Evolutionary conservation across 2,888 invertebrate species (phyloP).

Genomic region (Prostheceraeus crozeri): DNA sequence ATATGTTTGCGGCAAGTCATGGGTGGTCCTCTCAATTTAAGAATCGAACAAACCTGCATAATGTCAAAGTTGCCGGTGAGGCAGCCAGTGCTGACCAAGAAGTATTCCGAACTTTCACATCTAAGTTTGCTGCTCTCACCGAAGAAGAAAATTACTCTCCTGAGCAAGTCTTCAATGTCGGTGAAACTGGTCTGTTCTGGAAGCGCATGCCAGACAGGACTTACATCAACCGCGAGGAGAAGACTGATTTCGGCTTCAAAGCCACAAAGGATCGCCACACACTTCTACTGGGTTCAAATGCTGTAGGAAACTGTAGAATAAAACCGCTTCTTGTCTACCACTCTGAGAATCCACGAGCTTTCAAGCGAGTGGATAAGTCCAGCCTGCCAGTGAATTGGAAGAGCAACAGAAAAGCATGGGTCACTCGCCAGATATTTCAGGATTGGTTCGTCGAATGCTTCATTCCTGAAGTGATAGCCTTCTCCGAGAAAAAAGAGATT

Average conservation of each 20-base stretch:
- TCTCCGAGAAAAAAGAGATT: no score
- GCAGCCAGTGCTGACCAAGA: slow-evolving; percentile 28
- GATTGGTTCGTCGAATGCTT: no score
- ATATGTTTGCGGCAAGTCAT: slow-evolving; percentile 40
- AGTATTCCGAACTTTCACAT: slow-evolving; percentile 24
- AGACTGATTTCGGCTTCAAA: slow-evolving; percentile 38
- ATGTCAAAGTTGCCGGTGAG: slow-evolving; percentile 36
- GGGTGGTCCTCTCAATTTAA: slow-evolving; percentile 39
- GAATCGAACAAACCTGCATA: slow-evolving; percentile 35
- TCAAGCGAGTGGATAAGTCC: slow-evolving; percentile 40
- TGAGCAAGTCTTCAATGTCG: slow-evolving; percentile 41
- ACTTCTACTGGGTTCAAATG: slow-evolving; percentile 48
- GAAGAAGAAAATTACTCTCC: slow-evolving; percentile 36
- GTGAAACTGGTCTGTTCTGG: slow-evolving; percentile 43
- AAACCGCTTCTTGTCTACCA: slow-evolving; percentile 51
- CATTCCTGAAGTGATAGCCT: no score
- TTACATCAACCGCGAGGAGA: slow-evolving; percentile 36
- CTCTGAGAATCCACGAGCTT: slow-evolving; percentile 47
- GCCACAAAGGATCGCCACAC: slow-evolving; percentile 45
- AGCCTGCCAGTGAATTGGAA: slow-evolving; percentile 35
- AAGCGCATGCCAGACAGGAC: slow-evolving; percentile 42
- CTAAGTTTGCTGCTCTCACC: slow-evolving; percentile 29
- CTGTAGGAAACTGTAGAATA: slow-evolving; percentile 45
- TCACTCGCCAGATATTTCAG: slow-evolving; percentile 21
- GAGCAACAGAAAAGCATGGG: slow-evolving; percentile 33